A percentile compares a stretch with the other conserved stretches of the same genome.
phyloP scores from a whole-genome alignment of 2,888 invertebrate genomes.

The Quadriops clusia region DNA sequence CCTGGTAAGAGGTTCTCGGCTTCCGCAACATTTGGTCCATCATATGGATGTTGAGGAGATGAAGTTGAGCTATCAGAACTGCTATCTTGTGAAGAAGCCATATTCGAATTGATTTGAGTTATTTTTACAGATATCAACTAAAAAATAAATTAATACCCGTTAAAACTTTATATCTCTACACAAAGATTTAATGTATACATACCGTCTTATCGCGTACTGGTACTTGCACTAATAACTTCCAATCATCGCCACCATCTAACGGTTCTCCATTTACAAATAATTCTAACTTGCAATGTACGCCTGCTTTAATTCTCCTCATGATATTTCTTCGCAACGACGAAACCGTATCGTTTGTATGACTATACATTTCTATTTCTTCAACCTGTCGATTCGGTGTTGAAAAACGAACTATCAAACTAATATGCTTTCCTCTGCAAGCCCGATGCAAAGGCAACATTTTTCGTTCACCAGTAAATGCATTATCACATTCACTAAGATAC shows the following conservation, averaged over 20 bases:
- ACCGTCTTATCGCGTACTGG: conserved; percentile 83
- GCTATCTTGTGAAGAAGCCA: conserved; percentile 78
- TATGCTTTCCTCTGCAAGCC: conserved; percentile 82
- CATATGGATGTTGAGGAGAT: conserved; percentile 78
- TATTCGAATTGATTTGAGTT: conserved; percentile 56
- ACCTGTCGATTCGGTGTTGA: conserved; percentile 68
- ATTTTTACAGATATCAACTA: conserved; percentile 66
- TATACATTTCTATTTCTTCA: conserved; percentile 85
- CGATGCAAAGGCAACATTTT: conserved; percentile 80
- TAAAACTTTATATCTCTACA: conserved; percentile 1
- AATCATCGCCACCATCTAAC: conserved; percentile 76
- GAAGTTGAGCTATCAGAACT: conserved; percentile 91
- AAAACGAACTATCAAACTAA: conserved; percentile 67
- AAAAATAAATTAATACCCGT: conserved; percentile 17
- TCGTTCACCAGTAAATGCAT: conserved; percentile 75
- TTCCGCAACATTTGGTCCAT: conserved; percentile 67
- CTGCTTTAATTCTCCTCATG: conserved; percentile 50
- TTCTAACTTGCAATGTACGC: conserved; percentile 76
- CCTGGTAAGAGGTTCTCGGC: conserved; percentile 79
- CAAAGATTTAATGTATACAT: conserved; percentile 24
- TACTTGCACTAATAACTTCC: conserved; percentile 75
- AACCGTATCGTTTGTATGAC: conserved; percentile 90
- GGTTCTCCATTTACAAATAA: conserved; percentile 81
- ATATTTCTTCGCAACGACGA: conserved; percentile 72
- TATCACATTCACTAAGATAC: conserved; percentile 91